Evolutionary conservation across 2,888 invertebrate genomes (phyloP), one percentile per base, ranked within the genome.

Genomic region (Rhabditoides inermis): DNA sequence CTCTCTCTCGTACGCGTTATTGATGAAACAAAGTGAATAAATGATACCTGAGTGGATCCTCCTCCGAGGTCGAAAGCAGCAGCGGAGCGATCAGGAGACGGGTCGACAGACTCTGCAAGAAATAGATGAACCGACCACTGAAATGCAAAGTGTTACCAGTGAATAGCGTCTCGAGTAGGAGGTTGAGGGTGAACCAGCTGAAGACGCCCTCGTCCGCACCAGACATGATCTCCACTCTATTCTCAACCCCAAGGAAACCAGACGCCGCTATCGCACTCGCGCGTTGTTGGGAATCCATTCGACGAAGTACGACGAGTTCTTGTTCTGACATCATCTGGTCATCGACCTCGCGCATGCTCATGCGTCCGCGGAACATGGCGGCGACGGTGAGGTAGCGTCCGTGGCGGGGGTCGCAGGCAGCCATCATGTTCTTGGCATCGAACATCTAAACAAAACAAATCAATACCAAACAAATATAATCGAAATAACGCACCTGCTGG

Each of bases 141-240:
- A 41, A 48, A 41, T 18, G 45, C 22, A 49, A 52, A 12, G 49
- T 37, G 55, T 50, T 42, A 59, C 61, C 51, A 15, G 50, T 54
- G 44, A 58, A 60, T 12, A 66, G 56, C 1, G 55, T 61, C 15
- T 70, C 86, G 58, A 88, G 80, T 4, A 94, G 79, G 67, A 90
- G 88, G 78, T 95, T 95, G 30, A 92, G 85, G 0, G 94, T 92
- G 77, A 92, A 90, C 95, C 95, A 95, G 23, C 90, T 90, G 79
- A 86, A 92, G 58, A 94, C 86, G 47, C 94, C 80, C 79, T 95
- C 94, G 74, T 92, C 90, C 0, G 85, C 84, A 0, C 92, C 94
- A 65, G 88, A 88, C 89, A 95, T 89, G 42, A 95, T n/a, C n/a
- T n/a, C n/a, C n/a, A n/a, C n/a, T n/a, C n/a, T n/a, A n/a, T n/a